Base-by-base conservation (phyloP, 2,797 vertebrate species). In the Anabacerthia variegaticeps region DNA sequence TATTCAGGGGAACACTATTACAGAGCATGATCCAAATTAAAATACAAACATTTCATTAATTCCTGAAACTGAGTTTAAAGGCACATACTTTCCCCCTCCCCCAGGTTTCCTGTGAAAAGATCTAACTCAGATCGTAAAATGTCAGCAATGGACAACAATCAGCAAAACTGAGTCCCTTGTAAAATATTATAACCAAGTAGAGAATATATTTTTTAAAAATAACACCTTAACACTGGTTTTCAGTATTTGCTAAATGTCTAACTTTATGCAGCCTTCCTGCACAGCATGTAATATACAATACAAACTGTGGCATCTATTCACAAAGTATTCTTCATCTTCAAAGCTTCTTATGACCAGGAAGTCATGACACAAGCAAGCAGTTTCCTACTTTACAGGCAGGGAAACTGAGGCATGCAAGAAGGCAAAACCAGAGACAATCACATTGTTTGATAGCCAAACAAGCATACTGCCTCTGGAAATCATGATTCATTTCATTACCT, bases 291-390 rank as follows among this genome's bases (percentile, higher is more conserved):
- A 77, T 1, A 20, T 1, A 69, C 63, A 67, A 41, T 12, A 89
- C 18, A 58, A 89, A 82, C 34, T 1, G 0, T 9, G 37, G 24
- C 39, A 65, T 14, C 27, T 44, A 90, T 52, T 94, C 94, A 90
- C 39, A 72, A 7, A 16, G 7, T 34, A 48, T 30, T 82, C 52
- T 87, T 89, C 91, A 92, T 55, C 87, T 93, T 95, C 95, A 93
- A 94, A 92, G 92, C 49, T 75, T 11, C 36, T 69, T 34, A 58
- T 24, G 22, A 54, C 24, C 89, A 93, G 85, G 78, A 96, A 93
- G 48, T 43, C 6, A 0, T 41, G 79, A 94, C 68, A 88, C 34
- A 95, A 91, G 85, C 76, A 89, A 78, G 72, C 59, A 36, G 32
- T 44, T 93, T 94, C 82, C 80, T 85, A 59, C 54, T 89, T 89